Evolutionary conservation across 2,888 invertebrate genomes (phyloP), one percentile per base, ranked within the genome.

Genomic region (Torymus aiolomorphi): DNA sequence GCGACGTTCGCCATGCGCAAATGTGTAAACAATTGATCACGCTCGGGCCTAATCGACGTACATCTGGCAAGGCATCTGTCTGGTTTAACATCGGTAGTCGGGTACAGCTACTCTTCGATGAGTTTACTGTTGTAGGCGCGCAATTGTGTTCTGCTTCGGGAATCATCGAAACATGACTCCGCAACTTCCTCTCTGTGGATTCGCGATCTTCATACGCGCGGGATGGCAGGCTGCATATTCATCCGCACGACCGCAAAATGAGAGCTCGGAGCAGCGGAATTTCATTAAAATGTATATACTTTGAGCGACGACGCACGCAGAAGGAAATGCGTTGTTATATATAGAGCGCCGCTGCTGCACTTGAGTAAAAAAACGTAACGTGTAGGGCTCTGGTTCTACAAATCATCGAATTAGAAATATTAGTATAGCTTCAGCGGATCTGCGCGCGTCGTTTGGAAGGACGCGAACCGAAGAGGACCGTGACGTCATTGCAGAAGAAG

Each of bases 401-500:
- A 61, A 66, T 72, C 71, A 77, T 72, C 65, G 66, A 71, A 77
- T 69, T 65, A 59, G 42, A 62, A 67, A 66, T 61, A 61, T 71
- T n/a, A 14, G 31, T 18, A 18, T 63, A 56, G 54, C 18, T 61
- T 59, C 20, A 42, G 49, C 54, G 14, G 31, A n/a, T 61, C 54
- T 51, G 10, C 56, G 61, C 42, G 11, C 14, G 8, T 54, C n/a
- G 42, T 51, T 14, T 5, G 56, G n/a, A 5, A 11, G 65, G n/a
- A 16, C 12, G 54, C 16, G 52, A 20, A 49, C 24, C 12, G 42
- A 42, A 18, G 66, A 63, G 63, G 70, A 13, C 51, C 63, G 42
- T 84, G 86, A 86, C 84, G 84, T 86, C 86, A 86, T 76, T 72
- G 80, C 61, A 73, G 75, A 84, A 80, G 81, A 81, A 82, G 83